Percentiles rank a stretch among this genome's conserved stretches.
Evolutionary conservation across 2,113 vertebrate genomes (phyloP).

Genomic region (Steatornis caripensis): DNA sequence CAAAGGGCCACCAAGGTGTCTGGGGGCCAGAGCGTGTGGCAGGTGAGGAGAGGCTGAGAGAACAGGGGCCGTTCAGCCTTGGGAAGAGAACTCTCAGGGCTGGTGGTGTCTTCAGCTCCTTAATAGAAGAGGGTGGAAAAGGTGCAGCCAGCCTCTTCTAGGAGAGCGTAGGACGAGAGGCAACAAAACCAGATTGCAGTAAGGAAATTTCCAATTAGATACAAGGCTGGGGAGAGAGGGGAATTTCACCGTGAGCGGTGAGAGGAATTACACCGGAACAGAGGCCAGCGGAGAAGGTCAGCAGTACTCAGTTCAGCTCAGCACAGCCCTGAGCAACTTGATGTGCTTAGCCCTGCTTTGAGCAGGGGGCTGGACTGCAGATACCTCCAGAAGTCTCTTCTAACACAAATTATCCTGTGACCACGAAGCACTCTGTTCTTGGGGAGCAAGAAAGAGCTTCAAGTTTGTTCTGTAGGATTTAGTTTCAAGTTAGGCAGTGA

Average conservation of each 20-base stretch:
- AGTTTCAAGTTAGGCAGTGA: background rate
- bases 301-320: background rate
- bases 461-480: background rate
- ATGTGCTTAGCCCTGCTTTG: background rate
- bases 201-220: background rate
- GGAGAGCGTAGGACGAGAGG: background rate
- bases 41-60: background rate
- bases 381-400: background rate
- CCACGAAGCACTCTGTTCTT: background rate
- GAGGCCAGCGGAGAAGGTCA: background rate
- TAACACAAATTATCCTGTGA: background rate
- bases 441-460: background rate
- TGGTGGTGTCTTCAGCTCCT: background rate
- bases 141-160: background rate
- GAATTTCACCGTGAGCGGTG: background rate
- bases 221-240: background rate
- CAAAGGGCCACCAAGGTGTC: background rate
- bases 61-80: background rate
- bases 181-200: background rate
- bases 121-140: background rate
- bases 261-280: fast-evolving
- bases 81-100: background rate
- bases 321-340: background rate
- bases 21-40: background rate
- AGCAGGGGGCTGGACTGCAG: background rate